Conservation (phyloP, 2,113 vertebrate species). For the Odocoileus hemionus region DNA sequence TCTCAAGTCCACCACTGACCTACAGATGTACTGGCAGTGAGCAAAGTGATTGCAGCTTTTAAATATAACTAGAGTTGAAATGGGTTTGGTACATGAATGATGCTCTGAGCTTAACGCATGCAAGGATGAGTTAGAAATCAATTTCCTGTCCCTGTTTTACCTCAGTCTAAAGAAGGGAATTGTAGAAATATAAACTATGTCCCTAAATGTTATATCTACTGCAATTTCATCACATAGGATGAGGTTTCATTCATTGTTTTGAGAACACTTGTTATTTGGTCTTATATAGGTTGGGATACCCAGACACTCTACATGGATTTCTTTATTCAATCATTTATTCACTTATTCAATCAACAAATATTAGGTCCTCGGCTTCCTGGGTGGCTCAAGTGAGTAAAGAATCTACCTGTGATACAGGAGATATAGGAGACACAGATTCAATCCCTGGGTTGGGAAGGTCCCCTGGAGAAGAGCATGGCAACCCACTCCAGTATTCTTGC, state of each 20-base stretch:
- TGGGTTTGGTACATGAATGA: not conserved
- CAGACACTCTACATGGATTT: not conserved
- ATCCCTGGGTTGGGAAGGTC: not conserved
- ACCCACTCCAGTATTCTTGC: not conserved
- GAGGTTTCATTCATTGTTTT: not conserved
- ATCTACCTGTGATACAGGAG: not conserved
- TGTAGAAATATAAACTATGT: not conserved
- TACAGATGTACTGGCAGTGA: not conserved
- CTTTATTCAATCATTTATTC: not conserved
- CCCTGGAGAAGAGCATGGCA: not conserved
- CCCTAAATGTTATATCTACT: not conserved
- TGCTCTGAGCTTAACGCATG: not conserved
- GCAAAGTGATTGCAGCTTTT: not conserved
- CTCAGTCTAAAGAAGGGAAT: not conserved
- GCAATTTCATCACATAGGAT: not conserved
- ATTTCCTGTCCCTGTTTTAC: not conserved
- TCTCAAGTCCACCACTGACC: not conserved
- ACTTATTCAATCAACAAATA: not conserved
- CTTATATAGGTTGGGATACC: not conserved
- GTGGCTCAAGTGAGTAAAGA: not conserved
- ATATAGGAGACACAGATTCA: not conserved
- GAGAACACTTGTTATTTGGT: not conserved
- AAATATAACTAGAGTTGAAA: not conserved
- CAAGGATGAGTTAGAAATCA: not conserved
- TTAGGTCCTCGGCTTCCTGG: not conserved